Conservation (phyloP, 2,888 invertebrate genomes). For the Spilosoma lubricipeda region DNA sequence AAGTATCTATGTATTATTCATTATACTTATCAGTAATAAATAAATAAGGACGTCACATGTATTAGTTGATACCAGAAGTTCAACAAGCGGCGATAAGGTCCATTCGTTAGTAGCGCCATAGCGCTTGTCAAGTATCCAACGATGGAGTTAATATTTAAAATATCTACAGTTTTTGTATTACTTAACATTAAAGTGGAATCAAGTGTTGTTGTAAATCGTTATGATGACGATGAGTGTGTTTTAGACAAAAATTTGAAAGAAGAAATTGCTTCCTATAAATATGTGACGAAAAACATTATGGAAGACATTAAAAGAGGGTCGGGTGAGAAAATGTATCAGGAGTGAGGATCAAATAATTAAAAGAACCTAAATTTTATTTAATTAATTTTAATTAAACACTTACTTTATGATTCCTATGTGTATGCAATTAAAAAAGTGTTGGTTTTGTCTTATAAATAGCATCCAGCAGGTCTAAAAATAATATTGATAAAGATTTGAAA, state of each 20-base stretch:
- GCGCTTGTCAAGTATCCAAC: constrained; percentile 17
- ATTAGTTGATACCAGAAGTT: constrained; percentile 30
- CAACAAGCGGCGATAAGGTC: constrained; percentile 28
- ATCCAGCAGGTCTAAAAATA: background rate
- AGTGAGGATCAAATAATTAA: constrained; percentile 55
- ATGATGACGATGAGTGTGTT: constrained; percentile 50
- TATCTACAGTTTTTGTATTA: constrained; percentile 30
- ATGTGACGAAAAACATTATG: constrained; percentile 79
- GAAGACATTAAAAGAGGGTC: constrained; percentile 70
- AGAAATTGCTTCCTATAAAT: constrained; percentile 86
- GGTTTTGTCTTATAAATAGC: background rate
- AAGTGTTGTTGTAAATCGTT: constrained; percentile 53
- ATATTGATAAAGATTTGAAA: background rate
- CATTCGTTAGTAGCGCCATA: constrained; percentile 30
- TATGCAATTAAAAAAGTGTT: background rate
- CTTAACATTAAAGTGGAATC: constrained; percentile 34
- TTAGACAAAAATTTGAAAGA: constrained; percentile 53
- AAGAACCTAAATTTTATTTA: background rate
- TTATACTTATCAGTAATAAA: background rate
- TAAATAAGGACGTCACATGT: background rate
- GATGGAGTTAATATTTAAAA: constrained; percentile 32
- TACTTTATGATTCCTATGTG: too few relatives aligned
- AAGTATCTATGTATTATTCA: background rate
- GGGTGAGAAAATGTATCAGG: constrained; percentile 82
- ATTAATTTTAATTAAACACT: background rate